phyloP scores from a whole-genome alignment of 2,888 invertebrate genomes.

The Elgonia sp. region DNA sequence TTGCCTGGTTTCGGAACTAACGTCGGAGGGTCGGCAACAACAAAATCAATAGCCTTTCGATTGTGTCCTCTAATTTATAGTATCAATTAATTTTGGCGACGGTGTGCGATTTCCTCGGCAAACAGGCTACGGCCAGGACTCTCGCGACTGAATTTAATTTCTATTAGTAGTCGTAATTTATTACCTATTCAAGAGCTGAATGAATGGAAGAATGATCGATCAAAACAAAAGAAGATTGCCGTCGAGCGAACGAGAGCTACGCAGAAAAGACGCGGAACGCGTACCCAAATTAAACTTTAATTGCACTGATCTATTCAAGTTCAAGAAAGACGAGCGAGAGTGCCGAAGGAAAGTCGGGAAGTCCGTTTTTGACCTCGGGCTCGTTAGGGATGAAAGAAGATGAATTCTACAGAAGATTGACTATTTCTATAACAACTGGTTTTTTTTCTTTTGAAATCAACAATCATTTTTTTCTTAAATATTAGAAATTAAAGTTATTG shows the following conservation, averaged over 20 bases:
- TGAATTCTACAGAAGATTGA: conserved; percentile 52
- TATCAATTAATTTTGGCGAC: conserved; percentile 85
- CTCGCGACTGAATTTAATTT: conserved; percentile 83
- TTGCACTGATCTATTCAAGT: conserved; percentile 80
- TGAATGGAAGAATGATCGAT: conserved; percentile 75
- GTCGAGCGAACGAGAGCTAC: conserved; percentile 47
- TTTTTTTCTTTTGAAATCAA: no score
- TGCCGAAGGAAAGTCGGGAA: conserved; percentile 59
- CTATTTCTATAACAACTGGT: conserved; percentile 36
- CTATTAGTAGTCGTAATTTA: conserved; percentile 85
- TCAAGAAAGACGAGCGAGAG: conserved; percentile 71
- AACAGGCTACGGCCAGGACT: conserved; percentile 61
- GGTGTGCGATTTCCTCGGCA: conserved; percentile 78
- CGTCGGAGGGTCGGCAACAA: conserved; percentile 78
- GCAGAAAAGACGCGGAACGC: conserved; percentile 71
- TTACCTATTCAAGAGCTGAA: conserved; percentile 79
- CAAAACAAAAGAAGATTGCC: conserved; percentile 78
- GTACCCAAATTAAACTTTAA: conserved; percentile 79
- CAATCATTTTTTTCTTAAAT: no score
- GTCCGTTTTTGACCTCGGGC: conserved; percentile 55
- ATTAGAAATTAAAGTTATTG: no score
- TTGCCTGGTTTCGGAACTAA: conserved; percentile 69
- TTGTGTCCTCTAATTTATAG: conserved; percentile 86
- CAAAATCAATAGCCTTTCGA: conserved; percentile 84
- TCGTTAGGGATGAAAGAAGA: conserved; percentile 67